Conservation (phyloP, 2,888 invertebrate genomes). For the Creontiades dilutus region DNA sequence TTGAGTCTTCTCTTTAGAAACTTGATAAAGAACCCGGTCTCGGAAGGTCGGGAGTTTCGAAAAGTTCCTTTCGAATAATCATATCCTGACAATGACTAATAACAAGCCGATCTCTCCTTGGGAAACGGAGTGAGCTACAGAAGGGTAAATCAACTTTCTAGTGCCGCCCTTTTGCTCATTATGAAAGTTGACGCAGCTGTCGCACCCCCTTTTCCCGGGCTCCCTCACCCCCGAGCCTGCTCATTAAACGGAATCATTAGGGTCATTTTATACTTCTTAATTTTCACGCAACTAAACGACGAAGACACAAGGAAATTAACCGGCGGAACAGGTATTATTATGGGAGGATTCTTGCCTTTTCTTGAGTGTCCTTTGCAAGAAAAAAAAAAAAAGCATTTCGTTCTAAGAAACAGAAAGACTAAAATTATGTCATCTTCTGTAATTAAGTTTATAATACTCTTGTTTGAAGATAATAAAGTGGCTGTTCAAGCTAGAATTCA, state of each 20-base stretch:
- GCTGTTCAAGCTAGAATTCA: too few species aligned
- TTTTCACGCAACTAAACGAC: constrained; percentile 3
- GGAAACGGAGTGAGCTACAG: background rate
- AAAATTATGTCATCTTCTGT: too few species aligned
- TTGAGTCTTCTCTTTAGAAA: too few species aligned
- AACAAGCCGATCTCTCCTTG: constrained; percentile 38
- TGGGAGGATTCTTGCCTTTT: background rate
- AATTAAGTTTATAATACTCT: too few species aligned
- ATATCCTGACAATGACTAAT: constrained; percentile 68
- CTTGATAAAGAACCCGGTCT: too few species aligned
- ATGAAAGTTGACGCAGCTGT: constrained; percentile 57
- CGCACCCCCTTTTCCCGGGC: background rate
- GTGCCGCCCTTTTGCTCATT: constrained; percentile 14
- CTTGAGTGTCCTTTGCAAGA: background rate
- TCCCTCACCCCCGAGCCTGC: background rate
- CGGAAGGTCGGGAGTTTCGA: background rate
- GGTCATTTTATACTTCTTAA: constrained; percentile 38
- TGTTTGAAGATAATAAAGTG: too few species aligned
- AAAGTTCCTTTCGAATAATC: constrained; percentile 54
- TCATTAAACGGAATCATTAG: constrained; percentile 54
- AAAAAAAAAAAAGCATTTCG: background rate
- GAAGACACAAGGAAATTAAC: background rate
- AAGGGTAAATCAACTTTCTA: constrained; percentile 30
- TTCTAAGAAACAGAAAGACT: too few species aligned
- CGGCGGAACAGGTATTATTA: background rate